Evolutionary conservation across 2,888 invertebrate species (phyloP), one percentile per base, ranked within the genome.

Genomic region (Marronus borbonicus): DNA sequence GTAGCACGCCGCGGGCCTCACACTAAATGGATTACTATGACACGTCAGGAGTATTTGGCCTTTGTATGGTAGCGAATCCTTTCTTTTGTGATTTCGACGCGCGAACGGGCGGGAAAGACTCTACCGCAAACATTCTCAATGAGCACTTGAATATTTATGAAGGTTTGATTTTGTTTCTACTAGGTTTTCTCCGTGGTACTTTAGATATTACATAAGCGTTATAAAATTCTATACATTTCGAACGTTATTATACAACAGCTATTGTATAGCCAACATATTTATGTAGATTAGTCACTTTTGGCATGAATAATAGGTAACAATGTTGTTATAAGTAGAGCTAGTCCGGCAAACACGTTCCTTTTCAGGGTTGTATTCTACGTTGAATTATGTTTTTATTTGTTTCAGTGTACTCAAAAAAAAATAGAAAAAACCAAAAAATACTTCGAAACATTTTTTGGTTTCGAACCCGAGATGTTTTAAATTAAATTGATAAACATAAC

Each of bases 11-110:
- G 24, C 60, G n/a, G 72, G 72, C 39, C 55, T 31, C 58, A 14
- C 24, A 55, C 44, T 74, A 74, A 74, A 74, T 60, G 72, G 72
- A 74, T 74, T 74, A 60, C 20, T 7, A 5, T 44, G 72, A 74
- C 72, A 74, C 58, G 72, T 74, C 60, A 60, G 39, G 72, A 44
- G 44, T 44, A 60, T 74, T 52, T 60, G 50, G 55, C 72, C 60
- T 74, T 74, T 60, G 60, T 74, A 44, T 55, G 20, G 60, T 12
- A n/a, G 24, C 20, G 58, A 74, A 74, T 60, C 72, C 60, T 60
- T 55, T 74, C 60, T 74, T 60, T 74, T 74, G 72, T 74, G 72
- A 62, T 74, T 74, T 68, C 68, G 52, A 58, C 20, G 55, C 55
- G 12, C 12, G 50, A 28, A 5, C 24, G 50, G 24, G 28, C 50